Evolutionary conservation across 2,113 vertebrate species (phyloP).

Genomic region (Baryphthengus martii): DNA sequence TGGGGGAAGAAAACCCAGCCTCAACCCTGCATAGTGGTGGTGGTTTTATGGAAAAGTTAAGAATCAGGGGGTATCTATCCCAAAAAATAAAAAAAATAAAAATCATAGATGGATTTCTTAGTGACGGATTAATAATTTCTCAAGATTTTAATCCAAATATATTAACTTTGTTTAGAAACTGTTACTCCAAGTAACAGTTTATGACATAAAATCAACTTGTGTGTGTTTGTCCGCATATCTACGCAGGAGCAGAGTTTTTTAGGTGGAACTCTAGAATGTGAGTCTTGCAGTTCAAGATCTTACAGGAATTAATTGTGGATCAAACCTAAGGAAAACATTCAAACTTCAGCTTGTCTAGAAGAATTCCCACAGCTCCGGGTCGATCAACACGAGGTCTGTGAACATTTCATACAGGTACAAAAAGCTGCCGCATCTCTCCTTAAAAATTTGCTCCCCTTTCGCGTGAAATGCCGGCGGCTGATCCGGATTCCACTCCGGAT

Average conservation of each 20-base stretch:
- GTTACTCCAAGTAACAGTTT: neutral
- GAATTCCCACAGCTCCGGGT: neutral
- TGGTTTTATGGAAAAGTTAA: slow-evolving; percentile 60
- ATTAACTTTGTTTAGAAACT: slow-evolving; percentile 39
- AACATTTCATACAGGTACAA: neutral
- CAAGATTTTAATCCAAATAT: slow-evolving; percentile 36
- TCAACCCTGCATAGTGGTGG: neutral
- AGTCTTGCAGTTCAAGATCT: neutral
- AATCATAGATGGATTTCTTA: neutral
- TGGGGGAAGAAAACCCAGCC: neutral
- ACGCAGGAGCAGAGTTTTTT: neutral
- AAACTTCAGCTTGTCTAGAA: neutral
- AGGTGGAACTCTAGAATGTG: neutral
- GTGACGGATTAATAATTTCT: neutral
- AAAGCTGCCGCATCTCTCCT: neutral
- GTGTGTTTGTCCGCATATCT: neutral
- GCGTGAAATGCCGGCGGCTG: neutral
- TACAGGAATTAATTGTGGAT: neutral
- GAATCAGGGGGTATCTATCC: neutral
- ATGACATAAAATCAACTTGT: neutral
- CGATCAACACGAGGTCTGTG: neutral
- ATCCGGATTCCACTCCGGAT: slow-evolving; percentile 56
- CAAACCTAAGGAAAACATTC: neutral
- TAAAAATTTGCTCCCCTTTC: neutral
- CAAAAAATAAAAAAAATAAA: neutral